Evolutionary conservation across 2,797 vertebrate species (phyloP).

Genomic region (Sebastes kiyomatsui): DNA sequence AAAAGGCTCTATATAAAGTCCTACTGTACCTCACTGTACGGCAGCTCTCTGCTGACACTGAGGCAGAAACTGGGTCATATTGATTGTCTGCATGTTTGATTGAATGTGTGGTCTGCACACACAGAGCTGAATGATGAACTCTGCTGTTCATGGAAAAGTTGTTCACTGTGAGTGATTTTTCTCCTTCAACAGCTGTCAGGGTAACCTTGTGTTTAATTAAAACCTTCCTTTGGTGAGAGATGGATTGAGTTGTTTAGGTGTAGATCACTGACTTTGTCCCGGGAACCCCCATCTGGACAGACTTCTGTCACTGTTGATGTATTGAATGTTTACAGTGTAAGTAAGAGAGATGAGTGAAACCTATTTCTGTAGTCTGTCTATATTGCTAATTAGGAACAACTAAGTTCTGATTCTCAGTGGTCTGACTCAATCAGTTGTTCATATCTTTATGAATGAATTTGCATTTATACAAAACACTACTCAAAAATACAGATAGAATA

Average conservation of each 20-base stretch:
- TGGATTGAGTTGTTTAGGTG: neutral
- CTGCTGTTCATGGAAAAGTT: neutral
- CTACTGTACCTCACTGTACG: slow-evolving; percentile 15
- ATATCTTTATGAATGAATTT: neutral
- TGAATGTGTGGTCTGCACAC: slow-evolving; percentile 14
- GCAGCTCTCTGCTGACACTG: neutral
- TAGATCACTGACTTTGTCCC: neutral
- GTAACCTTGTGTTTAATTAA: neutral
- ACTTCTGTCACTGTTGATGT: neutral
- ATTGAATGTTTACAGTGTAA: neutral
- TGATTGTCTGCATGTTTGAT: slow-evolving; percentile 49
- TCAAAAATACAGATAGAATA: neutral
- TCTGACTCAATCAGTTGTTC: too few relatives aligned
- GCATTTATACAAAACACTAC: neutral
- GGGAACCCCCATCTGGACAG: neutral
- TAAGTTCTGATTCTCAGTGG: too few relatives aligned
- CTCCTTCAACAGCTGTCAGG: neutral
- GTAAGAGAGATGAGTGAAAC: neutral
- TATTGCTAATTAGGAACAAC: too few relatives aligned
- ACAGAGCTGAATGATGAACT: slow-evolving; percentile 15
- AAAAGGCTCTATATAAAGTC: slow-evolving; percentile 1
- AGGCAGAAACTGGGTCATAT: slow-evolving; percentile 67
- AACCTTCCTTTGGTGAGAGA: neutral
- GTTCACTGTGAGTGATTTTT: neutral
- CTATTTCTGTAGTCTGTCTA: too few relatives aligned